Percentiles rank a stretch among this genome's conserved stretches.
These are phyloP conservation scores for Coryphaenoides rupestris DNA, from an alignment of 2,113 vertebrate genomes.

Conservation along the genomic window DNA sequence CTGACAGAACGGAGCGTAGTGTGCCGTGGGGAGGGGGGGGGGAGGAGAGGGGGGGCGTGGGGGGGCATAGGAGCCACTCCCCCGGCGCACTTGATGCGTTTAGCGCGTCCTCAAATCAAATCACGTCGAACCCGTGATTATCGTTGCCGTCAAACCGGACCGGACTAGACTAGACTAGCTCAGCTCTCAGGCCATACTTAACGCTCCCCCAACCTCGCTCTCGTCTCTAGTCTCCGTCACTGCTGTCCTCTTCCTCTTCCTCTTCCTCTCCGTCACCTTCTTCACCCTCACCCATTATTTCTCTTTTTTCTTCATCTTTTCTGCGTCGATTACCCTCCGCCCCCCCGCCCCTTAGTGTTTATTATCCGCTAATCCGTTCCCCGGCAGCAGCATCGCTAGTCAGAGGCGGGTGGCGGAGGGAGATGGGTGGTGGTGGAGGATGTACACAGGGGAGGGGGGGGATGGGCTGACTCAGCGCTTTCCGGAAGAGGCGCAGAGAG, in stretches of 20 bases:
- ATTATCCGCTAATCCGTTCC: constrained; percentile 49
- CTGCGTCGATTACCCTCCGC: neutral
- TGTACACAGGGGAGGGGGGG: constrained; percentile 13
- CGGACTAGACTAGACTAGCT: no score
- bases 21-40: no score
- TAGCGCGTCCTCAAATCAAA: no score
- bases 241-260: neutral
- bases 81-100: no score
- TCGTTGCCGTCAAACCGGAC: no score
- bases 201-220: neutral
- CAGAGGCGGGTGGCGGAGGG: no score
- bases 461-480: constrained; percentile 46
- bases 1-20: no score
- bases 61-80: no score
- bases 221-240: constrained; percentile 4
- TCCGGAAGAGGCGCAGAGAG: constrained; percentile 12
- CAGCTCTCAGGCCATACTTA: no score
- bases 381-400: constrained; percentile 6
- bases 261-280: neutral
- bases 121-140: no score
- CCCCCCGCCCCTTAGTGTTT: constrained; percentile 48
- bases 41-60: no score
- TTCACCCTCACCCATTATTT: constrained; percentile 1
- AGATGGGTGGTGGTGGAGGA: no score
- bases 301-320: constrained; percentile 1